phyloP scores from a whole-genome alignment of 2,797 vertebrate species.

The Esox masquinongy region DNA sequence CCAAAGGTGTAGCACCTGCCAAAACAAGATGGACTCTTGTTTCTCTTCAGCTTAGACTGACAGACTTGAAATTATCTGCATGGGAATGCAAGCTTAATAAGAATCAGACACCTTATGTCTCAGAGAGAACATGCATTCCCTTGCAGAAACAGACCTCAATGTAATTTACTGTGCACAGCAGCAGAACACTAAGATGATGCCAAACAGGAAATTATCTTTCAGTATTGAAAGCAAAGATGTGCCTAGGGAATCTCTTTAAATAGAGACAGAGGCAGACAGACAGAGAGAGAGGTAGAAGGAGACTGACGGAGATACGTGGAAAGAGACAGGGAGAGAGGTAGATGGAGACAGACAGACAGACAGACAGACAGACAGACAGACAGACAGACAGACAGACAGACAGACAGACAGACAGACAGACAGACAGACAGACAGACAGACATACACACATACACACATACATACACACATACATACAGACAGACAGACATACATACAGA shows the following conservation, averaged over 20 bases:
- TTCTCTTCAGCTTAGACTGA: not conserved
- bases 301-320: too few species aligned
- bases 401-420: too few species aligned
- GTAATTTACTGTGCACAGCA: slow-evolving; percentile 24
- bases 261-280: too few species aligned
- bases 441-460: too few species aligned
- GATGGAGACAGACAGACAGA: too few species aligned
- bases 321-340: too few species aligned
- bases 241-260: slow-evolving; percentile 7
- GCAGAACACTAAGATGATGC: not conserved
- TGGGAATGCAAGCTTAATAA: slow-evolving; percentile 6
- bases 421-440: too few species aligned
- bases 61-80: slow-evolving; percentile 1
- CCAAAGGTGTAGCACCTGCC: slow-evolving; percentile 91
- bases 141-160: not conserved
- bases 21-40: slow-evolving; percentile 19
- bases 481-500: too few species aligned
- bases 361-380: too few species aligned
- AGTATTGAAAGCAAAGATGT: not conserved
- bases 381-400: too few species aligned
- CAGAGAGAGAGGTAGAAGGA: too few species aligned
- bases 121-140: not conserved
- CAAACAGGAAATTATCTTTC: slow-evolving; percentile 22
- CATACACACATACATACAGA: too few species aligned
- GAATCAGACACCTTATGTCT: slow-evolving; percentile 14